Percentiles rank a stretch among this genome's conserved stretches.
phyloP scores from a whole-genome alignment of 2,113 vertebrate species.

The Serinus canaria region DNA sequence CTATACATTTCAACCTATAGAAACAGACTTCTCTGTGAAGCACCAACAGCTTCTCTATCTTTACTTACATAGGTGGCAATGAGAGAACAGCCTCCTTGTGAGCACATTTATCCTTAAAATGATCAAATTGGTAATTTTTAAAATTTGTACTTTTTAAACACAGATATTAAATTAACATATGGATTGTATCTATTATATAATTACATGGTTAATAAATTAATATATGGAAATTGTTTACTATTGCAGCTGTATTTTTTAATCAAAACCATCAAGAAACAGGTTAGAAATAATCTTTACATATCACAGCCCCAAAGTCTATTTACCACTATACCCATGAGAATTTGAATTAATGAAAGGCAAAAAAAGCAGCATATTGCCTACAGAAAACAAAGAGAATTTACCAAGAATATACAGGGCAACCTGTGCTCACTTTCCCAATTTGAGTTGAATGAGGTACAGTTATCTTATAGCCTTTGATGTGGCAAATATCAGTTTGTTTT shows the following conservation, averaged over 20 bases:
- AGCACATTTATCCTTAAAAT: neutral
- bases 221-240: neutral
- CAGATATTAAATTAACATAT: neutral
- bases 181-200: neutral
- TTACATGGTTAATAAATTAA: neutral
- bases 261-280: neutral
- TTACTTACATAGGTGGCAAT: neutral
- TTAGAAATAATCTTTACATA: neutral
- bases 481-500: neutral
- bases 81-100: neutral
- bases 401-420: neutral
- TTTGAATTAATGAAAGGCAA: neutral
- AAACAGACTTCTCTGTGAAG: neutral
- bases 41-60: neutral
- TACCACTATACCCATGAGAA: neutral
- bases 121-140: neutral
- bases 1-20: neutral
- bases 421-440: neutral
- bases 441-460: neutral
- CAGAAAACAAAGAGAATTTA: neutral
- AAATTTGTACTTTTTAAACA: neutral
- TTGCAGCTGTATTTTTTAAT: neutral
- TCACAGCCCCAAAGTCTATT: neutral
- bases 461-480: neutral
- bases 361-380: neutral